These are phyloP conservation scores for Aleiodes testaceus DNA, from an alignment of 2,888 invertebrate species.

Conservation along the genomic window DNA sequence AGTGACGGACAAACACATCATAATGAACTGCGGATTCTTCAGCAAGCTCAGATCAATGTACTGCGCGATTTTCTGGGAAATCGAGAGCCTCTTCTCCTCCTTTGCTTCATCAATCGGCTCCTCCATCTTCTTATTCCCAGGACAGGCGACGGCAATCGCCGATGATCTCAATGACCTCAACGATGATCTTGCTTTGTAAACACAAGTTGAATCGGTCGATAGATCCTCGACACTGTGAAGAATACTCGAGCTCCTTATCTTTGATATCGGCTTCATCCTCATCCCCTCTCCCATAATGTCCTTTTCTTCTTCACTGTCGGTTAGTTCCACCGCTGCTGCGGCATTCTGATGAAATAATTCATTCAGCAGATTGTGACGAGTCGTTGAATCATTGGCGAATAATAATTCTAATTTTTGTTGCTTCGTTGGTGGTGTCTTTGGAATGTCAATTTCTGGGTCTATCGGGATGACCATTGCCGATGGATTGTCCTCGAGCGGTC, in stretches of 20 bases:
- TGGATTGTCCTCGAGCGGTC: conserved; percentile 74
- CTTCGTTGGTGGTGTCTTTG: conserved; percentile 60
- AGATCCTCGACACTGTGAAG: conserved; percentile 84
- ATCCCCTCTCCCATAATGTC: conserved; percentile 76
- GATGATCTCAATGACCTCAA: conserved; percentile 65
- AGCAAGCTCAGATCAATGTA: conserved; percentile 82
- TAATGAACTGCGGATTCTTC: conserved; percentile 80
- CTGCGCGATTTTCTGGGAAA: conserved; percentile 70
- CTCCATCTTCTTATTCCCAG: conserved; percentile 30
- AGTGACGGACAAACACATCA: conserved; percentile 82
- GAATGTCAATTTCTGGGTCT: conserved; percentile 43
- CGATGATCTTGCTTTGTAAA: conserved; percentile 78
- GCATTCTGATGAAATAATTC: conserved; percentile 70
- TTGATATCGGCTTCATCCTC: conserved; percentile 76
- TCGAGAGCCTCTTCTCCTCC: conserved; percentile 43
- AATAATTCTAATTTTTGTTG: conserved; percentile 70
- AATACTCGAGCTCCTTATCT: conserved; percentile 82
- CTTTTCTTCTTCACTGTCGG: conserved; percentile 75
- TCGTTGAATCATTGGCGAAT: conserved; percentile 67
- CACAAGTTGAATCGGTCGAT: conserved; percentile 84
- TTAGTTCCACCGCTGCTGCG: conserved; percentile 65
- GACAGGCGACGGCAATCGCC: conserved; percentile 53
- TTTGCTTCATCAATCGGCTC: conserved; percentile 4
- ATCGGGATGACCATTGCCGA: conserved; percentile 53
- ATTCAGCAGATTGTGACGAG: conserved; percentile 69